Conservation (phyloP, 2,113 vertebrate species). For the Helogale parvula region DNA sequence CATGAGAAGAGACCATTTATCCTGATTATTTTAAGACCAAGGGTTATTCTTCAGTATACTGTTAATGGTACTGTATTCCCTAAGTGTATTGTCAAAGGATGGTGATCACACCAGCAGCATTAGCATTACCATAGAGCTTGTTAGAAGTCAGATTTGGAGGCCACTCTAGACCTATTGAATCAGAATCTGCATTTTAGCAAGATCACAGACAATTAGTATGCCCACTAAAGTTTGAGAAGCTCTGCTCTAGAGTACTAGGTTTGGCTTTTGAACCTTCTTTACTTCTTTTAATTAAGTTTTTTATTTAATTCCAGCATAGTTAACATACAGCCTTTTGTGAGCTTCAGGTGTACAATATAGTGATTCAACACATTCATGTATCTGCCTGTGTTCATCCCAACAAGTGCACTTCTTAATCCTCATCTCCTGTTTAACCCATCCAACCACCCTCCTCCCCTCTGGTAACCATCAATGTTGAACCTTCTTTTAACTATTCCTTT, state of each 20-base stretch:
- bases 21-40: background rate
- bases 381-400: background rate
- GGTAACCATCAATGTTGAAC: background rate
- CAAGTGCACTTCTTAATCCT: background rate
- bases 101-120: background rate
- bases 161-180: background rate
- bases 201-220: background rate
- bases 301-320: background rate
- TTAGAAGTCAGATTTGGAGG: background rate
- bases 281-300: background rate
- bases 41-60: background rate
- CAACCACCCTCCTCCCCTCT: background rate
- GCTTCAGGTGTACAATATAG: background rate
- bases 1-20: background rate
- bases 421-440: background rate
- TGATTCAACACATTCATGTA: background rate
- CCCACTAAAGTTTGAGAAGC: background rate
- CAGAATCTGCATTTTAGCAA: constrained; percentile 35
- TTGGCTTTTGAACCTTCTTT: constrained; percentile 39
- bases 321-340: background rate
- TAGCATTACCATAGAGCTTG: background rate
- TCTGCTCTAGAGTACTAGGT: background rate
- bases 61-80: background rate
- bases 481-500: constrained; percentile 17
- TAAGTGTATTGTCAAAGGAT: background rate